These are phyloP conservation scores for Orchesellides sinensis DNA, from an alignment of 2,888 invertebrate genomes.

Conservation along the genomic window DNA sequence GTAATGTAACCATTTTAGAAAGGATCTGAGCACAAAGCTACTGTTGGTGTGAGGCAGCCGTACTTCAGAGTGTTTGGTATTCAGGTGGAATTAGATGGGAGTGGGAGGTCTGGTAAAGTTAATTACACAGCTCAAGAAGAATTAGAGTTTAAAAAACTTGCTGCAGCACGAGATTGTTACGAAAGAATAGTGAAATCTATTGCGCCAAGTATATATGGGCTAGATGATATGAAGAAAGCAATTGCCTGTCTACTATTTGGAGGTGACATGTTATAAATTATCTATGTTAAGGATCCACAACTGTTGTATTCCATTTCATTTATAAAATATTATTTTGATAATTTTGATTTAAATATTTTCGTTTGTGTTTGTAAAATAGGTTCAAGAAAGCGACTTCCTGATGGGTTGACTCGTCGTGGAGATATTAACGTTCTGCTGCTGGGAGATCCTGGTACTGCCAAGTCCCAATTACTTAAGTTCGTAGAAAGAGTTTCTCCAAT, in stretches of 20 bases:
- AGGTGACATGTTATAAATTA: slow-evolving; percentile 79
- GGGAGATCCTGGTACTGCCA: slow-evolving; percentile 99
- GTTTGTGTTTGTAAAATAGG: too few species aligned
- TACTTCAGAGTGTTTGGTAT: slow-evolving; percentile 97
- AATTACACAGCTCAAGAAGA: slow-evolving; percentile 83
- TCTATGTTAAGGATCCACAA: too few species aligned
- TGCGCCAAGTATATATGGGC: slow-evolving; percentile 98
- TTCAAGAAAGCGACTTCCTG: slow-evolving; percentile 91
- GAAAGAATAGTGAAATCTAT: slow-evolving; percentile 93
- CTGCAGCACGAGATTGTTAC: slow-evolving; percentile 90
- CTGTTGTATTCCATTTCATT: too few species aligned
- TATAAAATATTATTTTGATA: not conserved
- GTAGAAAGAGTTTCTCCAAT: slow-evolving; percentile 96
- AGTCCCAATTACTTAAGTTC: slow-evolving; percentile 97
- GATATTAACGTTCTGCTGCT: slow-evolving; percentile 96
- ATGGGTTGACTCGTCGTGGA: slow-evolving; percentile 95
- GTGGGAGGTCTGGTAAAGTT: slow-evolving; percentile 80
- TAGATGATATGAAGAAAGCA: slow-evolving; percentile 96
- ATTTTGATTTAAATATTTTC: too few species aligned
- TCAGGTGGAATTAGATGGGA: slow-evolving; percentile 88
- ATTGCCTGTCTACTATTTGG: slow-evolving; percentile 97
- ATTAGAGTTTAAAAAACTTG: slow-evolving; percentile 89
- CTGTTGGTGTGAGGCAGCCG: slow-evolving; percentile 94
- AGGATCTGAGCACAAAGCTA: slow-evolving; percentile 86
- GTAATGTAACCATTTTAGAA: slow-evolving; percentile 79